Percentiles rank a stretch among this genome's conserved stretches.
These are phyloP conservation scores for Daubentonia madagascariensis DNA, from an alignment of 2,113 vertebrate species.

Conservation along the genomic window DNA sequence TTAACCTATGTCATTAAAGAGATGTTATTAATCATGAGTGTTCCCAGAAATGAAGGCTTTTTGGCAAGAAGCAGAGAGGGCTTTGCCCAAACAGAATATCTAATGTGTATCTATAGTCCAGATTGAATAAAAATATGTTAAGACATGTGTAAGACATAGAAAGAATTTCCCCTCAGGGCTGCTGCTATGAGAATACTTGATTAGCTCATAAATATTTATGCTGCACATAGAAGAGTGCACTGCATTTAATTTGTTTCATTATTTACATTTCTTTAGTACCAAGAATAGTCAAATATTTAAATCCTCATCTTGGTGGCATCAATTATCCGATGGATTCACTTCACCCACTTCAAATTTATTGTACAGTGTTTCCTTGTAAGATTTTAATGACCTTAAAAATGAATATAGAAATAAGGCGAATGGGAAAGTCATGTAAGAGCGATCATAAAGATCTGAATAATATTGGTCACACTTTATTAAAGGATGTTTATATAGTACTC, in stretches of 20 bases:
- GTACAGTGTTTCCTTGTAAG: background rate
- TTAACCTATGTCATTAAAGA: background rate
- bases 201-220: conserved; percentile 24
- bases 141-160: conserved; percentile 42
- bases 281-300: background rate
- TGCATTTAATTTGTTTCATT: background rate
- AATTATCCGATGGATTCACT: background rate
- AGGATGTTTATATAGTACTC: background rate
- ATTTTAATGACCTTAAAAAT: background rate
- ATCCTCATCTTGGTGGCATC: background rate
- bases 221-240: background rate
- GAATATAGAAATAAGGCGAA: background rate
- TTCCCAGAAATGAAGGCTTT: conserved; percentile 40
- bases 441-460: background rate
- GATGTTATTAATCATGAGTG: background rate
- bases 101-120: conserved; percentile 20
- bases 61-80: conserved; percentile 26
- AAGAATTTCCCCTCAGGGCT: conserved; percentile 49
- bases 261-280: conserved; percentile 29
- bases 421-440: background rate
- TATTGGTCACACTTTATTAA: background rate
- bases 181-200: background rate
- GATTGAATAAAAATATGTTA: conserved; percentile 33
- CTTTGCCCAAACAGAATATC: conserved; percentile 15
- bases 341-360: conserved; percentile 2